Base-by-base conservation (phyloP, 2,797 vertebrate genomes). In the Molossus alvarezi region DNA sequence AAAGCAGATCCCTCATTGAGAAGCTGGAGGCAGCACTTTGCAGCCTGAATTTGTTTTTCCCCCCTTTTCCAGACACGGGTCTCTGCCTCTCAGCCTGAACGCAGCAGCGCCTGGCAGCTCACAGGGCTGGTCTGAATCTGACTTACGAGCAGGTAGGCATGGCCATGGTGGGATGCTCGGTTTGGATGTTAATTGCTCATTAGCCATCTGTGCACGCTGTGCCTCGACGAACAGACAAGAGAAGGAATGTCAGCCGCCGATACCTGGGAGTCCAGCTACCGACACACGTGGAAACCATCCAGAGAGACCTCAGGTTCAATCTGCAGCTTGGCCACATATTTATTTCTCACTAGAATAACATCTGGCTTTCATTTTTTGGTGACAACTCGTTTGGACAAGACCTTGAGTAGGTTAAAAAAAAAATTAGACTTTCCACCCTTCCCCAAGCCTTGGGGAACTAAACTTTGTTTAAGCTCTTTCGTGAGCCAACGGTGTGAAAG, bases 351-450 rank as follows among this genome's bases (percentile, higher is more conserved):
- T 98, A 96, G 96, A 88, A 94, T 84, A 97, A 98, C 97, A 98
- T 97, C 97, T 98, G 98, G 84, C 87, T 97, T 97, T 98, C 94
- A 95, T 98, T 98, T 98, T 77, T 96, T 76, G 91, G 96, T 97
- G 97, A 97, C 98, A 97, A 97, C 93, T 96, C 88, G 37, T 96
- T 98, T 98, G 97, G 97, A 97, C 82, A 97, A 97, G 95, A 97
- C 96, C 95, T 96, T 95, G 93, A 95, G 87, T 93, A 93, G 88
- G 88, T 95, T 95, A 33, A 72, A 97, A 95, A 94, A 81, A 93
- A 60, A 93, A 45, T 64, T 37, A 85, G 76, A 57, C 88, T 97
- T 84, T 91, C 75, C 76, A 97, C 86, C 79, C 13, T 94, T 86
- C 71, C 65, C 58, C 69, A 65, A 84, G 55, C 95, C 97, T 97